Evolutionary conservation across 2,113 vertebrate species (phyloP).

Genomic region (Choloepus hoffmanni): DNA sequence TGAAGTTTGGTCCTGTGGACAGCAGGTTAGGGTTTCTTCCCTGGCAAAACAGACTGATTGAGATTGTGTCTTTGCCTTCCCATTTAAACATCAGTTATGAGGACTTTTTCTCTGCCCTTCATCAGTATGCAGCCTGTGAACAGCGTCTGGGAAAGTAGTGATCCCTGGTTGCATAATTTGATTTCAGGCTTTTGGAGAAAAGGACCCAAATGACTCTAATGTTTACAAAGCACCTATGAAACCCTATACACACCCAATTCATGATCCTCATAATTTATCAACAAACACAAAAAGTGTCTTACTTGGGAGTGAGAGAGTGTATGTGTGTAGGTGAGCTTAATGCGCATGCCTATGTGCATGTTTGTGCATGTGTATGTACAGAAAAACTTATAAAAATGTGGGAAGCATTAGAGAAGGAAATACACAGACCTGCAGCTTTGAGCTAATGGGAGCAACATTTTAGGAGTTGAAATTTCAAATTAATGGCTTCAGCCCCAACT

Average conservation of each 20-base stretch:
- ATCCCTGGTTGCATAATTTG: slow-evolving; percentile 71
- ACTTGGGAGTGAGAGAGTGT: slow-evolving; percentile 87
- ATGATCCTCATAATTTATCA: too few relatives aligned
- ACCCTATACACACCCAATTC: too few relatives aligned
- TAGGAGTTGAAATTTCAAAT: too few relatives aligned
- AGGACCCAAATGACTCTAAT: too few relatives aligned
- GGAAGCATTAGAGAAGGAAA: slow-evolving; percentile 69
- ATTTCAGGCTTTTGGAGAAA: slow-evolving; percentile 83
- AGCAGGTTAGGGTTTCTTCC: too few relatives aligned
- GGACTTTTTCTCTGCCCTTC: slow-evolving; percentile 75
- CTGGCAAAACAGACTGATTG: too few relatives aligned
- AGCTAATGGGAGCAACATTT: too few relatives aligned
- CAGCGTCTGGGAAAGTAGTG: slow-evolving; percentile 85
- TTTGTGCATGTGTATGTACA: neutral
- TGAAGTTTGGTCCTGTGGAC: too few relatives aligned
- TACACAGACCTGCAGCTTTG: slow-evolving; percentile 46
- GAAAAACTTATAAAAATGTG: slow-evolving; percentile 68
- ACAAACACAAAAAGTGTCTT: slow-evolving; percentile 77
- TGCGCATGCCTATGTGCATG: neutral
- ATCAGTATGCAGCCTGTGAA: slow-evolving; percentile 89
- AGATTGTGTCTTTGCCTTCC: too few relatives aligned
- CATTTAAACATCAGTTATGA: slow-evolving; percentile 90
- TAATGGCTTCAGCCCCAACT: too few relatives aligned
- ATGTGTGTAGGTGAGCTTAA: slow-evolving; percentile 69
- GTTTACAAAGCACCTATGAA: too few relatives aligned